Percentiles rank a stretch among this genome's conserved stretches.
phyloP scores from a whole-genome alignment of 64 coral and sea anemone species.

The Platygyra sinensis region DNA sequence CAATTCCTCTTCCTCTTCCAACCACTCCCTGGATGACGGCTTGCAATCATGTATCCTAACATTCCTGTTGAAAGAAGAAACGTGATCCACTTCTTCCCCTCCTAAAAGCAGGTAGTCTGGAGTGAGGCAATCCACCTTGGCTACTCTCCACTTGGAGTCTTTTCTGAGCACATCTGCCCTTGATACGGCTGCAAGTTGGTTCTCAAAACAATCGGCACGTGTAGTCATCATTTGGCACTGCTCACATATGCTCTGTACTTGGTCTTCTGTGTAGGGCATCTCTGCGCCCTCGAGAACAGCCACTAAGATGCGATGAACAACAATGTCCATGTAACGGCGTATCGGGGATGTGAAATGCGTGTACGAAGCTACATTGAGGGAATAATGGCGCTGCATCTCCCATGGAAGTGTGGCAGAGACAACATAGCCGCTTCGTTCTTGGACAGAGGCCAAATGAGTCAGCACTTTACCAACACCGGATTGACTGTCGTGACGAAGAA shows the following conservation, averaged over 20 bases:
- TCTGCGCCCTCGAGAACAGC: conserved; percentile 47
- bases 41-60: conserved; percentile 37
- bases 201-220: conserved; percentile 42
- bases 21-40: conserved; percentile 17
- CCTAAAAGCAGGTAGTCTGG: conserved; percentile 18
- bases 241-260: conserved; percentile 63
- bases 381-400: conserved; percentile 15
- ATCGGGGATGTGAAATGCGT: conserved; percentile 93
- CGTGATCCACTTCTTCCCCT: conserved; percentile 14
- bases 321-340: conserved; percentile 90
- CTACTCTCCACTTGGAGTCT: conserved; percentile 28
- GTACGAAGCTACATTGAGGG: conserved; percentile 66
- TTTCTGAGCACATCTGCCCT: conserved; percentile 24
- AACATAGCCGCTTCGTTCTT: conserved; percentile 26
- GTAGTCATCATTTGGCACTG: conserved; percentile 43
- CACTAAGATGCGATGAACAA: conserved; percentile 87
- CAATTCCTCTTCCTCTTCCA: conserved; percentile 22
- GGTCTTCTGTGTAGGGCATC: conserved; percentile 63
- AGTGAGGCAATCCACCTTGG: conserved; percentile 40
- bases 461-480: not conserved
- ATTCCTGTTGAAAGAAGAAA: conserved; percentile 13
- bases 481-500: conserved; percentile 23
- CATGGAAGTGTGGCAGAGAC: not conserved
- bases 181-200: conserved; percentile 6
- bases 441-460: not conserved